Percentiles rank a stretch among this genome's conserved stretches.
Conservation (phyloP, 2,113 vertebrate species). For the Catagonus wagneri region DNA sequence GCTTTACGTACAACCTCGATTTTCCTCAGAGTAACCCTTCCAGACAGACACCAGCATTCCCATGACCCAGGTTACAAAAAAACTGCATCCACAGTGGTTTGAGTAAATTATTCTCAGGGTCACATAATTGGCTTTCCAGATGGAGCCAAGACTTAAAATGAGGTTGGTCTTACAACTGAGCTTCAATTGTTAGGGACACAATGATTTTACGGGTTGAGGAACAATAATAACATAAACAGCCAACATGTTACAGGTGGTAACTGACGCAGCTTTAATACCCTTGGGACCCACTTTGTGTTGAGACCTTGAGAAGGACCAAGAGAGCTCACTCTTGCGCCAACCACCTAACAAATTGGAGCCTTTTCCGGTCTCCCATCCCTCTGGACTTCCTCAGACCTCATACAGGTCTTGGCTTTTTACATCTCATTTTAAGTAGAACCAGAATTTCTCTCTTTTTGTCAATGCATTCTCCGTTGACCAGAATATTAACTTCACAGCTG, state of each 20-base stretch:
- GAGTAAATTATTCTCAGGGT: neutral
- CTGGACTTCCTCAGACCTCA: neutral
- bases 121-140: neutral
- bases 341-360: neutral
- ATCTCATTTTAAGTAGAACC: slow-evolving; percentile 65
- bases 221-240: neutral
- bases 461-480: slow-evolving; percentile 7
- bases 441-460: neutral
- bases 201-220: neutral
- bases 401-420: neutral
- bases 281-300: neutral
- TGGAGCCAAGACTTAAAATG: slow-evolving; percentile 13
- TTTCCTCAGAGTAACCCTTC: neutral
- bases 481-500: slow-evolving; percentile 15
- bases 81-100: neutral
- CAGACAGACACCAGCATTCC: neutral
- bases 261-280: neutral
- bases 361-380: neutral
- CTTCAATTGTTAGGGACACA: neutral
- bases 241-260: neutral
- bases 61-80: neutral
- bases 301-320: neutral
- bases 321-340: neutral
- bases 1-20: neutral
- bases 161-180: neutral